Evolutionary conservation across 2,888 invertebrate genomes (phyloP).

Genomic region (Torymus texanus): DNA sequence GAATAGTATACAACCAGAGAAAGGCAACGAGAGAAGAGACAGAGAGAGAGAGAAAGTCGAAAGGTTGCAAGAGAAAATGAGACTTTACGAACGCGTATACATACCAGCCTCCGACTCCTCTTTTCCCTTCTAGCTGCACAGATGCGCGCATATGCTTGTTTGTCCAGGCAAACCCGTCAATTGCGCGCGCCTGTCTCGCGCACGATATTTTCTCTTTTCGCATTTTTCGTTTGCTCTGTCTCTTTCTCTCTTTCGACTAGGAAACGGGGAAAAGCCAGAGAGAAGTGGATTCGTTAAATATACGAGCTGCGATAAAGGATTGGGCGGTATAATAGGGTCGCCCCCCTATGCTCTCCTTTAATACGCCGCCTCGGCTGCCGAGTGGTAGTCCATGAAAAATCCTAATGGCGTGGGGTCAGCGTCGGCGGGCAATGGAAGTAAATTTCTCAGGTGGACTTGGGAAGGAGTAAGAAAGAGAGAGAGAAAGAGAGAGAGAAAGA

Average conservation of each 20-base stretch:
- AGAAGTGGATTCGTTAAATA: slow-evolving; percentile 3
- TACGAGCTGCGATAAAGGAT: slow-evolving; percentile 42
- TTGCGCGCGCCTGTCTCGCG: neutral
- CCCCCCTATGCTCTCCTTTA: neutral
- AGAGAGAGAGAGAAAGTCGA: neutral
- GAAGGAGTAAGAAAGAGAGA: neutral
- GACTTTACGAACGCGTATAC: neutral
- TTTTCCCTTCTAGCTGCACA: too few relatives aligned
- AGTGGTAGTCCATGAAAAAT: slow-evolving; percentile 67
- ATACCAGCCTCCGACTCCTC: neutral
- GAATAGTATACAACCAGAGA: too few relatives aligned
- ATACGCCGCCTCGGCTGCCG: slow-evolving; percentile 53
- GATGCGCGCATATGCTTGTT: neutral
- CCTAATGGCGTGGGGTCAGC: slow-evolving; percentile 63
- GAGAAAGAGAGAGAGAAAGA: too few relatives aligned
- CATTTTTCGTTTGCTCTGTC: slow-evolving; percentile 8
- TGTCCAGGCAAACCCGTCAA: neutral
- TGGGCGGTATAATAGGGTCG: slow-evolving; percentile 15
- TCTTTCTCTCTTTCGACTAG: too few relatives aligned
- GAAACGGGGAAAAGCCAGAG: neutral
- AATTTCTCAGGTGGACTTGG: slow-evolving; percentile 67
- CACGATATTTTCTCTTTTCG: neutral
- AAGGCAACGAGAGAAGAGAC: too few relatives aligned
- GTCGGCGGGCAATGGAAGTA: slow-evolving; percentile 66
- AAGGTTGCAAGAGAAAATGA: neutral